Evolutionary conservation across 2,888 invertebrate species (phyloP).

Genomic region (Agrotis puta): DNA sequence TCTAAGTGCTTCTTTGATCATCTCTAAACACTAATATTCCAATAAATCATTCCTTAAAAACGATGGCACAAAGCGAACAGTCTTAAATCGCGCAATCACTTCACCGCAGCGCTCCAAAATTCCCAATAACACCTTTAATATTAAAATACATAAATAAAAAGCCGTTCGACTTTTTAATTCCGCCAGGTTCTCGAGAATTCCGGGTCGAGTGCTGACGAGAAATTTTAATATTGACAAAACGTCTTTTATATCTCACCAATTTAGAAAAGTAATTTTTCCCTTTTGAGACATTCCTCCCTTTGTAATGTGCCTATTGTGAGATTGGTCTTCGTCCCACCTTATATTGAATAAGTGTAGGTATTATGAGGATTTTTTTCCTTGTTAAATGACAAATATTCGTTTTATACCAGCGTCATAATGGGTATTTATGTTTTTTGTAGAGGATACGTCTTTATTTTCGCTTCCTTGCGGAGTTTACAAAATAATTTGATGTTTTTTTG

Average conservation of each 20-base stretch:
- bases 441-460: conserved; percentile 8
- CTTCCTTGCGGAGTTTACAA: neutral
- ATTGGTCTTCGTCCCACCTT: conserved; percentile 58
- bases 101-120: conserved; percentile 42
- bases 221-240: conserved; percentile 70
- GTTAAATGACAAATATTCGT: conserved; percentile 57
- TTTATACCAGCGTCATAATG: conserved; percentile 42
- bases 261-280: conserved; percentile 71
- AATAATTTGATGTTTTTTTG: conserved; percentile 3
- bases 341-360: conserved; percentile 69
- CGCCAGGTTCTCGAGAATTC: conserved; percentile 46
- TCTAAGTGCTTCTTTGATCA: neutral
- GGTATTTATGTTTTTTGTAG: conserved; percentile 21
- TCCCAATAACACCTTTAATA: conserved; percentile 60
- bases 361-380: conserved; percentile 53
- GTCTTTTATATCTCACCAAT: conserved; percentile 69
- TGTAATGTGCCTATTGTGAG: conserved; percentile 64
- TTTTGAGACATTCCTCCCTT: conserved; percentile 65
- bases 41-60: conserved; percentile 21
- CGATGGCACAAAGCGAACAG: conserved; percentile 26
- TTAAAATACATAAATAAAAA: conserved; percentile 63
- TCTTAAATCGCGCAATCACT: conserved; percentile 47
- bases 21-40: conserved; percentile 8
- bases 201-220: conserved; percentile 61
- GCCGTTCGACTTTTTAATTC: conserved; percentile 64